Evolutionary conservation across 1,140 invertebrate genomes (phyloP).

Genomic region (Dendroctonus valens): DNA sequence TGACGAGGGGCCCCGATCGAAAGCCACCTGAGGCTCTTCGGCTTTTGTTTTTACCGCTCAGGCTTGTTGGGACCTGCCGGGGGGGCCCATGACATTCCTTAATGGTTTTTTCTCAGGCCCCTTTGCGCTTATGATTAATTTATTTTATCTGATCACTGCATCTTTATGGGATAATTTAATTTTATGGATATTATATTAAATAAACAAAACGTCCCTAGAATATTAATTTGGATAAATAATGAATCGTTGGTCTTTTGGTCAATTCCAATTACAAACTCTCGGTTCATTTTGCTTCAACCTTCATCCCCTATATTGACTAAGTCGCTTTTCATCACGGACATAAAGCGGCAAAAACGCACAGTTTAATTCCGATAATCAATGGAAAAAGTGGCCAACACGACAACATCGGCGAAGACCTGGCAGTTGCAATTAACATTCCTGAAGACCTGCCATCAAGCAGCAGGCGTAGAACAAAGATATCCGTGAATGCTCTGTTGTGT

Average conservation of each 20-base stretch:
- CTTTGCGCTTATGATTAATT: constrained; percentile 29
- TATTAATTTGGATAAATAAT: constrained; percentile 8
- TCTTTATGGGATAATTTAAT: constrained; percentile 31
- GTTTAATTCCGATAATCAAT: no score
- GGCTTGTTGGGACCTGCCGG: constrained; percentile 10
- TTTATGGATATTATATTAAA: constrained; percentile 29
- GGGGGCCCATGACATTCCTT: constrained; percentile 27
- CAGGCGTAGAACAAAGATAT: constrained; percentile 28
- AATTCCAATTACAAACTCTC: neutral
- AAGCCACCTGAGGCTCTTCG: constrained; percentile 21
- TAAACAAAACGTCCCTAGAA: constrained; percentile 16
- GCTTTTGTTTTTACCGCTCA: constrained; percentile 23
- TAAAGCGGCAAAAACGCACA: no score
- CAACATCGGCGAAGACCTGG: constrained; percentile 19
- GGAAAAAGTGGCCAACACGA: neutral
- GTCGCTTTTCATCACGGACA: no score
- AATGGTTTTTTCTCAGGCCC: constrained; percentile 28
- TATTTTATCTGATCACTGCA: constrained; percentile 27
- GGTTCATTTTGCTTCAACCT: no score
- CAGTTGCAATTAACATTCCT: constrained; percentile 28
- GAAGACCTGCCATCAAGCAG: constrained; percentile 26
- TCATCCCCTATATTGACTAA: no score
- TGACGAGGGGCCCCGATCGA: constrained; percentile 24
- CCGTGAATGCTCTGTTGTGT: constrained; percentile 26
- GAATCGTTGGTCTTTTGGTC: neutral